Percentiles rank a stretch among this genome's conserved stretches.
These are phyloP conservation scores for Wasmannia auropunctata DNA, from an alignment of 1,140 invertebrate genomes.

Conservation along the genomic window DNA sequence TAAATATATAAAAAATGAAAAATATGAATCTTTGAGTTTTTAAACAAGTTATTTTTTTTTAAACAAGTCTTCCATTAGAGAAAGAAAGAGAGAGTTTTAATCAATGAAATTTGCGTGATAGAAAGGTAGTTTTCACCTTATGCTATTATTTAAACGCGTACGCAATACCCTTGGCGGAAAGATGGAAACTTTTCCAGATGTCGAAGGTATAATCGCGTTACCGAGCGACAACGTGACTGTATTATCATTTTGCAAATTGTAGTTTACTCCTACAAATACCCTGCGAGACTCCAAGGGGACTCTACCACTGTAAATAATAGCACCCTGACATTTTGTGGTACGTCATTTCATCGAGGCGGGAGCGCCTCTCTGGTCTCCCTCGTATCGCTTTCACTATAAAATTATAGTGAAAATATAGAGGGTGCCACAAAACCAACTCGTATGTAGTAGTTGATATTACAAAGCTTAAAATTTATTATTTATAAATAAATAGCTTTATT, in stretches of 20 bases:
- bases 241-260: slow-evolving; percentile 59
- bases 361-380: slow-evolving; percentile 20
- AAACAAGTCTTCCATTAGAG: not conserved
- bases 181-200: slow-evolving; percentile 54
- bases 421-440: not conserved
- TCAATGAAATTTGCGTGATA: not conserved
- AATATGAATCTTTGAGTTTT: not conserved
- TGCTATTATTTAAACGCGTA: slow-evolving; percentile 4
- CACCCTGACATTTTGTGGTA: slow-evolving; percentile 34
- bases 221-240: slow-evolving; percentile 13
- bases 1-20: not conserved
- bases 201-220: slow-evolving; percentile 47
- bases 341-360: slow-evolving; percentile 26
- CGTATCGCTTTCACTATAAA: slow-evolving; percentile 17
- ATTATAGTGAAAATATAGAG: slow-evolving; percentile 32
- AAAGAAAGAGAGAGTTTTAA: not conserved
- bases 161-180: slow-evolving; percentile 15
- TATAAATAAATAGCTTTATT: too few relatives aligned
- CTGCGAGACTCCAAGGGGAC: slow-evolving; percentile 16
- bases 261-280: slow-evolving; percentile 51
- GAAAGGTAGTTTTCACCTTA: not conserved
- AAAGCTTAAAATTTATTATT: too few relatives aligned
- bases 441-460: too few relatives aligned
- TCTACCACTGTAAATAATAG: slow-evolving; percentile 46
- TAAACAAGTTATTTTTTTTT: not conserved